Base-by-base conservation (phyloP, 2,113 vertebrate genomes). In the Proteles cristata region DNA sequence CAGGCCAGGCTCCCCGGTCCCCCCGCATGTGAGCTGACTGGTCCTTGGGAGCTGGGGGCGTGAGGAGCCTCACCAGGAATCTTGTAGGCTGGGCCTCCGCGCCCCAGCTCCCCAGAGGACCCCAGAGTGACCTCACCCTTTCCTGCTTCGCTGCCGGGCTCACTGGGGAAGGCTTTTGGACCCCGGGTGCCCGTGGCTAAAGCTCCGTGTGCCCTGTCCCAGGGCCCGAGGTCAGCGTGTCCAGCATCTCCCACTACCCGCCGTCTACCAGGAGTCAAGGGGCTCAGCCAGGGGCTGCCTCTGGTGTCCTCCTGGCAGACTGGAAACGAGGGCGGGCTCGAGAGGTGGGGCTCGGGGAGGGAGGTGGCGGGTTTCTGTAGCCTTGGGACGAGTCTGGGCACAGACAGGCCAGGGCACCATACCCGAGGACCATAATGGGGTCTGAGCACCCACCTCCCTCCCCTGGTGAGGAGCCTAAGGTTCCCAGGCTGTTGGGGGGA, bases 341-440 rank as follows among this genome's bases (percentile, higher is more conserved):
- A 45, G 14, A 19, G 25, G 35, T 5, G 19, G 55, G 33, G 16
- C 58, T 45, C 11, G 1, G 26, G 23, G 21, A 31, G 26, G 43
- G 31, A 26, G 15, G 48, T 3, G 0, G 0, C 7, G 12, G 76
- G 25, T 17, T 35, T 43, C 0, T 0, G 77, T 31, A 35, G 17
- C 63, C 0, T 0, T 4, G 11, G 48, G 25, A 9, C 35, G 8
- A 15, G 63, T 48, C 26, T 35, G 9, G 55, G 31, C 50, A 26
- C 8, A 45, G 35, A 61, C 11, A 33, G 71, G 39, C 71, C 35
- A 48, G 87, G 53, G 53, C 31, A 11, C 28, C 35, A 9, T 26
- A 33, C 45, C 0, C 1, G 15, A 68, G 92, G 82, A 53, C 16
- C n/a, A 0, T 7, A 0, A 76, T 28, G 69, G 50, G 16, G 43